Evolutionary conservation across 2,113 vertebrate species (phyloP).

Genomic region (Protobothrops flavoviridis): DNA sequence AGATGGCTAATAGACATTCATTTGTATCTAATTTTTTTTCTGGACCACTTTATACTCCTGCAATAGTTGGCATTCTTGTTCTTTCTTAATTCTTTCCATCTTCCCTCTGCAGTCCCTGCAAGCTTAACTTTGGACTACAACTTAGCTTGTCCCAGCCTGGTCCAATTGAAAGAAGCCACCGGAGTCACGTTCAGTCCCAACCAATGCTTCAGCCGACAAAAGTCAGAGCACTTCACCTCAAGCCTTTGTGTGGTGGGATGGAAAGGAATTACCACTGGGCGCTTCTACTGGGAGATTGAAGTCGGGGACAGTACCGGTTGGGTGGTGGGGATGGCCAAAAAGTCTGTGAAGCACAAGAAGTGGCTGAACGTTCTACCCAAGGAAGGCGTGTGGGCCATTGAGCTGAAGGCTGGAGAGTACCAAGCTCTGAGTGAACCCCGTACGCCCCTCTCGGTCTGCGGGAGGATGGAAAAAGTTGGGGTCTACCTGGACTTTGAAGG

Average conservation of each 20-base stretch:
- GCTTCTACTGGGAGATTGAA: conserved; percentile 45
- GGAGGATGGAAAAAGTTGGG: conserved; percentile 27
- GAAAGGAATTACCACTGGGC: conserved; percentile 6
- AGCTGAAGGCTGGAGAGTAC: conserved; percentile 4
- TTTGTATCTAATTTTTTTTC: not conserved
- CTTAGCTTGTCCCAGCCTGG: conserved; percentile 25
- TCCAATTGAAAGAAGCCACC: conserved; percentile 17
- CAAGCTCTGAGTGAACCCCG: conserved; percentile 12
- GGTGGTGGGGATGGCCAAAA: conserved; percentile 36
- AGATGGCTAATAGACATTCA: not conserved
- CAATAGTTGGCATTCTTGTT: not conserved
- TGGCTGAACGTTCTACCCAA: conserved; percentile 3
- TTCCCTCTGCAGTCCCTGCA: not conserved
- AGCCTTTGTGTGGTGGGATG: conserved; percentile 16
- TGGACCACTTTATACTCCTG: not conserved
- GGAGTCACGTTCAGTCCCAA: conserved; percentile 18
- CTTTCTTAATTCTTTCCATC: not conserved
- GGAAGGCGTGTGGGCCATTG: conserved; percentile 30
- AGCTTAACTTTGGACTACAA: conserved; percentile 24
- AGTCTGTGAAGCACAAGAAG: conserved; percentile 40
- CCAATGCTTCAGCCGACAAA: not conserved
- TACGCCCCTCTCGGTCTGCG: not conserved
- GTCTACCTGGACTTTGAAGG: conserved; percentile 37
- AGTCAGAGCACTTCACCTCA: conserved; percentile 13
- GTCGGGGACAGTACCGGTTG: conserved; percentile 38